Base-by-base conservation (phyloP, 1,140 invertebrate genomes). In the Heliconius nattereri region DNA sequence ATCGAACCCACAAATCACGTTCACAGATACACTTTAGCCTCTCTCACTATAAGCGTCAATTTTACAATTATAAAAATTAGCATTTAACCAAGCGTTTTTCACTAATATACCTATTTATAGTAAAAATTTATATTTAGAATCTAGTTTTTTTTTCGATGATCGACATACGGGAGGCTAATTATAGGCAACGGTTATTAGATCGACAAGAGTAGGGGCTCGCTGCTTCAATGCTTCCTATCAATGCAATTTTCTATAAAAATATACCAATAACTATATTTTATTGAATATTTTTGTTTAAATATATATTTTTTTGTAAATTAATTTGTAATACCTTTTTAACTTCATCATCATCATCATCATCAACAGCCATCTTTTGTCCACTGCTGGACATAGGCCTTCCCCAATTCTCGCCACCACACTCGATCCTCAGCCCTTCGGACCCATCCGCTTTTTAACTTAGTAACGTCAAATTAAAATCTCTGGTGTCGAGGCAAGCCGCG, bases 161-260 rank as follows among this genome's bases (percentile, higher is more conserved):
- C 75, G 75, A 76, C 74, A 71, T 76, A 73, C 76, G 75, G 74
- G 73, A 60, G 75, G 79, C 79, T 80, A 80, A 80, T 80, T 80
- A 80, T 74, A 71, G 66, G 73, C 57, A 80, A 80, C 79, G 79
- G 80, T 75, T 73, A 81, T 81, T 81, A 81, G 75, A 74, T 77
- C 75, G 23, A 78, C 80, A 71, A 81, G 80, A 75, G 80, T 5
- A 16, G 66, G 80, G 80, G 80, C 40, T 81, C 75, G 76, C 76
- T 81, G 80, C 80, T 66, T 81, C 80, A 75, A 75, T 81, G 80
- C 57, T 3, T 76, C 75, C 45, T 72, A 35, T 77, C 71, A 78
- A 78, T 78, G 71, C 76, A 26, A 73, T 78, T 72, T 73, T 78
- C 29, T 75, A 75, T 75, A 75, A 57, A 49, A 29, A 45, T 57